Evolutionary conservation across 2,888 invertebrate genomes (phyloP).

Genomic region (Leptothorax acervorum): DNA sequence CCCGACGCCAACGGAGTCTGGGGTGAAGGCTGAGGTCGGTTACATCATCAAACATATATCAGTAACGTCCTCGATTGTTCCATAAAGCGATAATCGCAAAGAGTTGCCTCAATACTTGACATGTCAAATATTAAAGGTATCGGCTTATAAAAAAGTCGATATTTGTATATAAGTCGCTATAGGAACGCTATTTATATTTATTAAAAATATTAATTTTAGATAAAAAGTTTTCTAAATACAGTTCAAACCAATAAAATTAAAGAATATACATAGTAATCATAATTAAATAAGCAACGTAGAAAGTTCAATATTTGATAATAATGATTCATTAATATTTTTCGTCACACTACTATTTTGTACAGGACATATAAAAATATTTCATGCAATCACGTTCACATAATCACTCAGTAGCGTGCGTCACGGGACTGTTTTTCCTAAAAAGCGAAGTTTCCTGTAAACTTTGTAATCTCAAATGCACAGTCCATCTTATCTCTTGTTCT

Average conservation of each 20-base stretch:
- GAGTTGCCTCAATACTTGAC: slow-evolving; percentile 57
- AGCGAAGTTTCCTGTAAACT: slow-evolving; percentile 33
- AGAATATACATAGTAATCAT: neutral
- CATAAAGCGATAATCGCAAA: slow-evolving; percentile 62
- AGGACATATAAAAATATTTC: neutral
- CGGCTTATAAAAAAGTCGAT: slow-evolving; percentile 9
- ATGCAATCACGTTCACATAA: slow-evolving; percentile 5
- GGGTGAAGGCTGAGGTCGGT: slow-evolving; percentile 64
- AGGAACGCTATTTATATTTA: neutral
- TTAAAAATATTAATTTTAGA: neutral
- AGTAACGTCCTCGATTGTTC: slow-evolving; percentile 65
- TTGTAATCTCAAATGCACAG: slow-evolving; percentile 58
- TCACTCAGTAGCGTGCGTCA: slow-evolving; percentile 17
- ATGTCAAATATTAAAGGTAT: slow-evolving; percentile 50
- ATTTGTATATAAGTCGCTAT: neutral
- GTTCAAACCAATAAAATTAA: neutral
- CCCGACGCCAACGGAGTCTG: slow-evolving; percentile 57
- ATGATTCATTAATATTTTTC: neutral
- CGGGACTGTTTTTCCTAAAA: slow-evolving; percentile 20
- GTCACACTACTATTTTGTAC: neutral
- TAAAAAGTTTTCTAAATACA: neutral
- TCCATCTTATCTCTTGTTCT: slow-evolving; percentile 65
- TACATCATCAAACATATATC: slow-evolving; percentile 75
- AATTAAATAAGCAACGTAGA: neutral
- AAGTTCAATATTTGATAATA: neutral